Base-by-base conservation (phyloP, 2,113 vertebrate genomes). In the Athene noctua region DNA sequence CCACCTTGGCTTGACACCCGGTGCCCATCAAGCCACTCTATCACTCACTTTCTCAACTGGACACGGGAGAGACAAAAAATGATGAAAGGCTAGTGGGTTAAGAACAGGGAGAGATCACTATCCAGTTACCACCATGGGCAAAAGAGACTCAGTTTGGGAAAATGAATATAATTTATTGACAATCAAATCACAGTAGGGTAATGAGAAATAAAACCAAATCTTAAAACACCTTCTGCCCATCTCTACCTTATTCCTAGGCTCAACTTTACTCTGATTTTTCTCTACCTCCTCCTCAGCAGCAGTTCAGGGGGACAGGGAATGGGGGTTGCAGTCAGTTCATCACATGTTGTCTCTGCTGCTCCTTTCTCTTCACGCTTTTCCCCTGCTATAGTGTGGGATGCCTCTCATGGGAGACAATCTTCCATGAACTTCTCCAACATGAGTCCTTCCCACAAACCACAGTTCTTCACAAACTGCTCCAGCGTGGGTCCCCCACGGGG, bases 401-500 rank as follows among this genome's bases (percentile, higher is more conserved):
- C 17, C 16, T 63, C 49, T 30, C 21, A 34, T 15, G 12, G 30
- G 22, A 52, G 7, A 52, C 15, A 62, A 29, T 34, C 17, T 17
- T 52, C 38, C 42, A 34, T 26, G 5, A 70, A 49, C 21, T 26
- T 38, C 34, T 81, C 23, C 13, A n/a, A 7, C 4, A 2, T 65
- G 17, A 2, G 13, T 54, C 13, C 30, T n/a, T 65, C 29, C 13
- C 34, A 6, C 34, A 4, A 11, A 26, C 20, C 10, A 20, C 20
- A 49, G n/a, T 61, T 36, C 15, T 61, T 38, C 44, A 14, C 7
- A 2, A 46, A 58, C 26, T 30, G 17, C 22, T 63, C 54, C 9
- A 32, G 15, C 4, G 3, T 42, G 30, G 44, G 13, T 57, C 32
- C 46, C 9, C 26, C 25, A 40, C 0, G 0, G 2, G 5, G 9